A percentile compares a stretch with the other conserved stretches of the same genome.
phyloP scores from a whole-genome alignment of 2,888 invertebrate species.

The Perdita meconis region DNA sequence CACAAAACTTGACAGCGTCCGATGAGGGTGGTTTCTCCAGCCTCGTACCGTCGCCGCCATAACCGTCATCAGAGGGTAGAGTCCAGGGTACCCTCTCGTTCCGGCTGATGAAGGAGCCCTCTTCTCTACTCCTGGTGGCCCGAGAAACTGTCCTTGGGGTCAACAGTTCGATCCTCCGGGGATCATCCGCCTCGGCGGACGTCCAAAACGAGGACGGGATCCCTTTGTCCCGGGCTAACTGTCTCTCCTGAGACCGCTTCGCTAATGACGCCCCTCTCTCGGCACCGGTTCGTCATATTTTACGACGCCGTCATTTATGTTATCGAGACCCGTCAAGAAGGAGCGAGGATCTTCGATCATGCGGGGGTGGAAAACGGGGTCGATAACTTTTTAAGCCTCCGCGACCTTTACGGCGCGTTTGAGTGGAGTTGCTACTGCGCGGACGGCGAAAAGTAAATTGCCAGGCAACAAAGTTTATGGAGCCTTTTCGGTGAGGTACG shows the following conservation, averaged over 20 bases:
- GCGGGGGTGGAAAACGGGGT: background rate
- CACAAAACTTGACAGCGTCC: slow-evolving; percentile 74
- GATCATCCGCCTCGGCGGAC: slow-evolving; percentile 43
- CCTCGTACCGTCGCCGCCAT: slow-evolving; percentile 31
- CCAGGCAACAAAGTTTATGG: background rate
- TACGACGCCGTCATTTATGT: slow-evolving; percentile 21
- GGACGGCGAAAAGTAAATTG: slow-evolving; percentile 5
- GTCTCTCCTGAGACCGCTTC: slow-evolving; percentile 6
- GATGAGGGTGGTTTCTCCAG: slow-evolving; percentile 18
- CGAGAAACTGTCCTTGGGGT: slow-evolving; percentile 42
- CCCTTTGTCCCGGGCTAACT: slow-evolving; percentile 11
- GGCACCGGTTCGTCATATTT: slow-evolving; percentile 31
- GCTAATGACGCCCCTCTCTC: slow-evolving; percentile 37
- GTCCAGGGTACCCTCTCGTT: no score
- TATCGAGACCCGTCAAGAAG: slow-evolving; percentile 19
- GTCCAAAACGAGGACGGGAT: slow-evolving; percentile 29
- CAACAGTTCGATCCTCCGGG: slow-evolving; percentile 37
- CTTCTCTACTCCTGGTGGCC: slow-evolving; percentile 46
- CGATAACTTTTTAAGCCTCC: slow-evolving; percentile 22
- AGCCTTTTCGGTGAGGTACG: background rate
- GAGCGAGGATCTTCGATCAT: slow-evolving; percentile 28
- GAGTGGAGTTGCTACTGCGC: background rate
- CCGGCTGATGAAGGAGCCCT: slow-evolving; percentile 41
- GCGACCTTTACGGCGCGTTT: slow-evolving; percentile 7
- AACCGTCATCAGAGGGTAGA: slow-evolving; percentile 49